Base-by-base conservation (phyloP, 2,888 invertebrate species). In the Scaptomyza reducta region DNA sequence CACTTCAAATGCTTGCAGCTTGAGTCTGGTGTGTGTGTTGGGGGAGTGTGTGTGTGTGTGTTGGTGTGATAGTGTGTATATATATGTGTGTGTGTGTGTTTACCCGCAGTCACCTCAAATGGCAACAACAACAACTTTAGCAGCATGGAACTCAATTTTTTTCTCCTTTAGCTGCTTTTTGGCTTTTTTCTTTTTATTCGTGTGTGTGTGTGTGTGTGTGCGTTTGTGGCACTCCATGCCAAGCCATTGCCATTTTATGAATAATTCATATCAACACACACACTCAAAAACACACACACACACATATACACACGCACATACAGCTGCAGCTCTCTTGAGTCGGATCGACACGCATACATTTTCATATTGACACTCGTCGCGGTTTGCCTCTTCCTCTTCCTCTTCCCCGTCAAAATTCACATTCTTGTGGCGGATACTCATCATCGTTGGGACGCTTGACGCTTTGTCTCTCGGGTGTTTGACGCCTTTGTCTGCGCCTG, bases 171-270 rank as follows among this genome's bases (percentile, higher is more conserved):
- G 65, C 58, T 62, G 58, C 16, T 54, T 14, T 31, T 13, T 1
- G 6, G 3, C 2, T 29, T 11, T 13, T 49, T 49, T 6, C n/a
- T 54, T 66, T 74, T 70, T 66, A 63, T 61, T 57, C 60, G 74
- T 62, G 13, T 47, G 31, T 47, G 35, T 35, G 13, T 33, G 33
- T 47, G 13, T 47, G 74, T 40, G 27, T 29, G 29, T 31, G 9
- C 4, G 16, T 49, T n/a, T 49, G 74, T 40, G 55, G 40, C 45
- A 54, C 57, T 71, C 66, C 3, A 33, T n/a, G 65, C 57, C 63
- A 77, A 79, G 71, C 75, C 79, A 81, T 86, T 83, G 86, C 81
- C 84, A 84, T 86, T 86, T 84, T 85, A 85, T 85, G 84, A 85
- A 85, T 85, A 81, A 85, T 85, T 85, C 84, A 85, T 85, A 84